Evolutionary conservation across 2,888 invertebrate genomes (phyloP), one percentile per base, ranked within the genome.

Genomic region (Drosophila imparisetae): DNA sequence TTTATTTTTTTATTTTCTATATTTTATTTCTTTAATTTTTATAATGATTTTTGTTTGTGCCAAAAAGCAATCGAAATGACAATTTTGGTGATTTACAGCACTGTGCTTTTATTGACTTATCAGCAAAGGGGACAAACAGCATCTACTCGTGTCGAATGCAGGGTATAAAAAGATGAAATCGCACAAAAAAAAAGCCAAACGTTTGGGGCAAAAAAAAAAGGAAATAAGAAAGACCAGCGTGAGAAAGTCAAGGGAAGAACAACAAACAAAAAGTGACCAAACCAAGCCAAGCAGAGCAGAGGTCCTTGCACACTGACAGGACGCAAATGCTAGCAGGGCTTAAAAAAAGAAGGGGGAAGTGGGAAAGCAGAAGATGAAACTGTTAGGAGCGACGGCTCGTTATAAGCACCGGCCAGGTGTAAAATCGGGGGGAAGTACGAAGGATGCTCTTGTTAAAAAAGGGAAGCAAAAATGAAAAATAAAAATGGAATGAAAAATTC

Each of bases 381-480:
- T 42, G 48, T 40, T 52, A 38, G 66, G 15, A 72, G 53, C 66
- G 72, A 66, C 75, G 86, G 68, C 86, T 82, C 81, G 86, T 87
- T 85, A 81, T 85, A 87, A 76, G 82, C 72, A 59, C 72, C 82
- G 80, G 63, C 49, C 69, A 87, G 86, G 66, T 77, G 77, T 30
- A 52, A 67, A 60, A 27, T 38, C 13, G 24, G 34, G 11, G 18
- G 29, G 48, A 24, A 13, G 29, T 8, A 15, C 32, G 2, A 11
- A 38, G 52, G 18, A 38, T 45, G 45, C 45, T 15, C 45, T 15
- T 45, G 45, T 45, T 45, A 15, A 24, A n/a, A 45, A 24, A 45
- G 27, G 30, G 36, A 27, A 29, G 42, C 21, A 18, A 40, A 29
- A 45, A 18, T 4, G 10, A 2, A 36, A 18, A 50, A 63, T 67